Evolutionary conservation across 2,797 vertebrate species (phyloP), one percentile per base, ranked within the genome.

Genomic region (Pangasius larnaudii): DNA sequence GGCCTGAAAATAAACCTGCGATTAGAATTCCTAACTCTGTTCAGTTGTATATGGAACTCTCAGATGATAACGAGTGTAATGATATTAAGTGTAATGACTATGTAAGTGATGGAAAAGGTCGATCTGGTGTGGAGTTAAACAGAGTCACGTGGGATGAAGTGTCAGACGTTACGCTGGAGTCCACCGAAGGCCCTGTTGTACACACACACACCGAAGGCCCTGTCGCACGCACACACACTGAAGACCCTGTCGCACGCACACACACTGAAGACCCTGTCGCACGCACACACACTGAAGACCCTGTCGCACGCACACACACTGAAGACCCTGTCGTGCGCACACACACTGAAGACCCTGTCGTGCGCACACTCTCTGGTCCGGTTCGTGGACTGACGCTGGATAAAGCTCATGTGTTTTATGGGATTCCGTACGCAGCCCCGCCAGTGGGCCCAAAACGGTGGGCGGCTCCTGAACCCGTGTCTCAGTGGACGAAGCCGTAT

Each of bases 361-460:
- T 90, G 30, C 18, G 79, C 27, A 89, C 88, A 30, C 85, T 77
- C 30, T 85, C 87, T 1, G 91, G 91, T 6, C 79, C 61, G 8
- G 74, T 96, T 46, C 91, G 84, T 77, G 96, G 96, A 27, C 59
- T 92, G 0, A 93, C 92, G 0, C 89, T 94, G 87, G 95, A 96
- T 61, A 93, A 94, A 89, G 95, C 95, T 49, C 87, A 95, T 36
- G 87, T 95, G 56, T 97, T 97, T 92, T 96, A 95, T 33, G 96
- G 96, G 82, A 90, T 97, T 42, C 95, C 94, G 0, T 97, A 95
- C 5, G 96, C 96, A 4, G 94, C 93, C 27, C 96, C 96, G 1
- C 96, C 96, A 14, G 90, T 95, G 6, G 95, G 95, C 4, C 90
- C 91, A 0, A 94, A 93, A 61, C 95, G 96, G 46, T 97, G 96